Percentiles rank a stretch among this genome's conserved stretches.
phyloP scores from a whole-genome alignment of 2,888 invertebrate genomes.

The Eucera pruinosa region DNA sequence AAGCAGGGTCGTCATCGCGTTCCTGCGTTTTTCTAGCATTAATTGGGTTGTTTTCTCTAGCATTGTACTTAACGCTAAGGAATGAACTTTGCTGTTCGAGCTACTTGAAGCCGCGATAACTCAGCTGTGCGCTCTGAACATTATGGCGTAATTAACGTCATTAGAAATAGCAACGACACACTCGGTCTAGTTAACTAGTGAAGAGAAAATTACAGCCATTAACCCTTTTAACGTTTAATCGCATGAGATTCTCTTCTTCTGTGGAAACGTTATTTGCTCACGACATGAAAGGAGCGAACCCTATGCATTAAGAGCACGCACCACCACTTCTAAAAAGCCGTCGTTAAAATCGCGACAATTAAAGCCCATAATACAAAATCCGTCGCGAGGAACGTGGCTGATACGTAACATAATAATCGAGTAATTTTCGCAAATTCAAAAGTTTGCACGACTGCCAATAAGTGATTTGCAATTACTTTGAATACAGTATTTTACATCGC shows the following conservation, averaged over 20 bases:
- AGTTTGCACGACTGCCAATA: not conserved
- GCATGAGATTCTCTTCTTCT: conserved; percentile 42
- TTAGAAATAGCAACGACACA: conserved; percentile 44
- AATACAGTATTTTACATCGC: not conserved
- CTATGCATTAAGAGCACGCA: conserved; percentile 72
- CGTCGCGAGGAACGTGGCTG: conserved; percentile 63
- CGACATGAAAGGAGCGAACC: conserved; percentile 64
- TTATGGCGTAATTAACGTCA: conserved; percentile 30
- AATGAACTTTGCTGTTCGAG: not conserved
- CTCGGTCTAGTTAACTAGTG: conserved; percentile 50
- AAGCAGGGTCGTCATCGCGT: not conserved
- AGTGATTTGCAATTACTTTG: not conserved
- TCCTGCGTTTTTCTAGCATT: too few relatives aligned
- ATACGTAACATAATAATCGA: conserved; percentile 41
- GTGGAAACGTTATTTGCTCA: conserved; percentile 55
- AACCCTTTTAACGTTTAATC: conserved; percentile 65
- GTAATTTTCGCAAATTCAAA: not conserved
- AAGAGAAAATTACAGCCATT: conserved; percentile 63
- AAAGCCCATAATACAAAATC: conserved; percentile 69
- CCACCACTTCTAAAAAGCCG: conserved; percentile 69
- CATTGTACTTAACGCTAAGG: not conserved
- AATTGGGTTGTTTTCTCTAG: not conserved
- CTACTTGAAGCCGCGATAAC: not conserved
- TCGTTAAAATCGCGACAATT: conserved; percentile 74
- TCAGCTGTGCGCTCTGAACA: not conserved